These are phyloP conservation scores for Antrozous pallidus DNA, from an alignment of 2,797 vertebrate genomes.

Conservation along the genomic window DNA sequence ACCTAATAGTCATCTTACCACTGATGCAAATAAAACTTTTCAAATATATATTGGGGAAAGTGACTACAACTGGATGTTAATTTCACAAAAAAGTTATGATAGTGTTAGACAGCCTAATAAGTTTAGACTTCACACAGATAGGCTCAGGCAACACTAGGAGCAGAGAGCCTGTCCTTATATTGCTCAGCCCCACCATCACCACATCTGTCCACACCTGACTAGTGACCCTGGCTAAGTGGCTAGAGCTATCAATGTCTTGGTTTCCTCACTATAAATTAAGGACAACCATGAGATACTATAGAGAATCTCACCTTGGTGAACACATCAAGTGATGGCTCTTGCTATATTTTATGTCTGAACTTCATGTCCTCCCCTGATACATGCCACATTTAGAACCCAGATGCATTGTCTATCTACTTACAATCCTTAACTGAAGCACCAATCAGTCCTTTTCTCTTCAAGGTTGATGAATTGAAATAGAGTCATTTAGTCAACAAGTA, in stretches of 20 bases:
- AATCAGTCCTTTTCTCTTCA: background rate
- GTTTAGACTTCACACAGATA: background rate
- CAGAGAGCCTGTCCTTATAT: background rate
- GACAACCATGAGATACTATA: background rate
- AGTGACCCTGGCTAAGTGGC: background rate
- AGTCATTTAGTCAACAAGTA: background rate
- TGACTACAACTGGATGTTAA: background rate
- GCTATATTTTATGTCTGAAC: background rate
- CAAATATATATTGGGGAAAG: background rate
- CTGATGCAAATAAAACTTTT: background rate
- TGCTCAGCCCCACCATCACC: no score
- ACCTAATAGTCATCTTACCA: background rate
- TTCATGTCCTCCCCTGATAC: background rate
- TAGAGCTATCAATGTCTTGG: background rate
- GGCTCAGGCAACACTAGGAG: no score
- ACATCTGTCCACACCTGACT: background rate
- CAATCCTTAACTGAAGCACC: background rate
- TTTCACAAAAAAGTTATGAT: background rate
- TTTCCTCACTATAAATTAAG: background rate
- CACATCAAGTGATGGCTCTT: background rate
- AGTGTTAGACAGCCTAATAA: background rate
- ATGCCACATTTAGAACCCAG: background rate
- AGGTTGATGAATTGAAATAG: background rate
- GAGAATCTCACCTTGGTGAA: background rate
- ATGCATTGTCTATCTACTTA: background rate